Evolutionary conservation across 2,113 vertebrate species (phyloP).

Genomic region (Zosterops lateralis): DNA sequence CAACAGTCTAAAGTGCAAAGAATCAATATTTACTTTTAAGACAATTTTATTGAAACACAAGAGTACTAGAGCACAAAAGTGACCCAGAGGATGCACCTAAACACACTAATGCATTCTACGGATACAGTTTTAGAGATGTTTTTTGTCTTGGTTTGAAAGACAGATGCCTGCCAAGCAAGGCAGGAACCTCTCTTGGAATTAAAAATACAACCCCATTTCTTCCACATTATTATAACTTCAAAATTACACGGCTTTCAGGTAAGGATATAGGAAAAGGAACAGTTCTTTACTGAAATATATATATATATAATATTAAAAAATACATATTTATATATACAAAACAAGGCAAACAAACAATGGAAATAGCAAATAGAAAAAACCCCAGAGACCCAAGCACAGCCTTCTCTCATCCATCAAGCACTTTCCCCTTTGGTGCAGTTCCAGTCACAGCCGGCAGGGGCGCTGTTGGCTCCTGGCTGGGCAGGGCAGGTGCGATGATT

Average conservation of each 20-base stretch:
- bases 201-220: not conserved
- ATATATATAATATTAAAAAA: no score
- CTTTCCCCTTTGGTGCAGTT: not conserved
- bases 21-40: not conserved
- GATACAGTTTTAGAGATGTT: not conserved
- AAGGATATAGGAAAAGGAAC: not conserved
- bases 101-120: not conserved
- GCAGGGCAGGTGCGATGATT: not conserved
- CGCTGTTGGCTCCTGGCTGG: rapidly evolving
- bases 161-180: not conserved
- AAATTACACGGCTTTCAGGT: not conserved
- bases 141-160: not conserved
- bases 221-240: not conserved
- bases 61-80: not conserved
- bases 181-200: not conserved
- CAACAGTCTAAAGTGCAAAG: not conserved
- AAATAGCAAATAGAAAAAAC: not conserved
- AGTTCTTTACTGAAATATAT: not conserved
- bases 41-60: not conserved
- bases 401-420: rapidly evolving
- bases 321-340: not conserved
- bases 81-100: not conserved
- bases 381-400: no score
- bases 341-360: not conserved
- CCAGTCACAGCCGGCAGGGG: not conserved